These are phyloP conservation scores for Germaria angustata DNA, from an alignment of 2,888 invertebrate genomes.

Conservation along the genomic window DNA sequence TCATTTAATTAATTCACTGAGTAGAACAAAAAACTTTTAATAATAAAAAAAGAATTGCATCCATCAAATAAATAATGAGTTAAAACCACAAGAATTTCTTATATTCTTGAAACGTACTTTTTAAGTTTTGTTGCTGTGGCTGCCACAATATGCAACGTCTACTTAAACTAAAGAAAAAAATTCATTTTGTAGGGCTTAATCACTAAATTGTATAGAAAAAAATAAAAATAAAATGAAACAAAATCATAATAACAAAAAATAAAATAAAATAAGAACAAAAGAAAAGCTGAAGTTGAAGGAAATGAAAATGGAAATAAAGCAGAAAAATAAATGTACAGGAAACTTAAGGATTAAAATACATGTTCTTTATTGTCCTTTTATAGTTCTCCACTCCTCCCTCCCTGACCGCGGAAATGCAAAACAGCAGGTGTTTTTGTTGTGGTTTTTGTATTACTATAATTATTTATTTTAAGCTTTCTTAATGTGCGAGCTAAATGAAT, in stretches of 20 bases:
- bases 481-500: neutral
- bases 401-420: constrained; percentile 15
- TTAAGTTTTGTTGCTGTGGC: neutral
- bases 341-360: constrained; percentile 16
- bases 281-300: neutral
- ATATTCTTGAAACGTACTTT: neutral
- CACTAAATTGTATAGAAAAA: neutral
- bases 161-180: constrained; percentile 5
- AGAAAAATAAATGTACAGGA: constrained; percentile 7
- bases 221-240: too few relatives aligned
- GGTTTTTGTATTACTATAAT: neutral
- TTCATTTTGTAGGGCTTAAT: constrained; percentile 23
- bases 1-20: neutral
- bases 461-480: neutral
- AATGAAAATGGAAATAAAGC: constrained; percentile 4
- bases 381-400: neutral
- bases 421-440: constrained; percentile 43
- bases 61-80: constrained; percentile 1
- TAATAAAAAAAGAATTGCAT: neutral
- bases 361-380: neutral
- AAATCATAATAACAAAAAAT: too few relatives aligned
- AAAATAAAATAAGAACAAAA: neutral
- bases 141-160: neutral
- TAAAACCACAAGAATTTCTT: constrained; percentile 8
- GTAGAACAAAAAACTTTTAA: neutral